Evolutionary conservation across 2,888 invertebrate species (phyloP).

Genomic region (Phortica magna): DNA sequence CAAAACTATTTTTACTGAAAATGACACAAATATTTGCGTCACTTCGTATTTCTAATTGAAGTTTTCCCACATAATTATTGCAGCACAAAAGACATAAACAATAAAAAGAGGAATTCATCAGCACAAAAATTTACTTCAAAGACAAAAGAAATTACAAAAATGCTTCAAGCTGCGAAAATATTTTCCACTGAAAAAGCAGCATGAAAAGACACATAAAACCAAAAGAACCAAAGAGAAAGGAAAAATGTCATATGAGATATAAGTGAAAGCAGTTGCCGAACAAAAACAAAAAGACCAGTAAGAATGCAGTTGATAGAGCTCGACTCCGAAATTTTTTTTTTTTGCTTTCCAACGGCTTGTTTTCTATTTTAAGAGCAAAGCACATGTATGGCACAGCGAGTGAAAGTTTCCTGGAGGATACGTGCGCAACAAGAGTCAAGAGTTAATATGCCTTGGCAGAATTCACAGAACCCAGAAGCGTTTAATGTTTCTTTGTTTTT

Average conservation of each 20-base stretch:
- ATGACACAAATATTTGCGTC: neutral
- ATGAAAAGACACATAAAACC: neutral
- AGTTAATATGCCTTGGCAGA: neutral
- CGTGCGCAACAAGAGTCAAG: neutral
- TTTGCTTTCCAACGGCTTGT: neutral
- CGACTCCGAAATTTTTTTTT: conserved; percentile 29
- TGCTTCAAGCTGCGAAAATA: conserved; percentile 17
- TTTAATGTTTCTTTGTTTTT: neutral
- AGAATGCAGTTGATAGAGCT: too few relatives aligned
- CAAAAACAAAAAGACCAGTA: neutral
- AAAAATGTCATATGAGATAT: conserved; percentile 18
- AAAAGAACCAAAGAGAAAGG: neutral
- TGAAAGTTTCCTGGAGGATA: neutral
- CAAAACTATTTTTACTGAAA: too few relatives aligned
- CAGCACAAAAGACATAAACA: neutral
- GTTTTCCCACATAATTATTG: neutral
- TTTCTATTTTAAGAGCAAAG: neutral
- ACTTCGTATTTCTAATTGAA: conserved; percentile 16
- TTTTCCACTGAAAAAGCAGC: conserved; percentile 6
- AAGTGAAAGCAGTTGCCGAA: neutral
- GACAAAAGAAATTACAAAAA: conserved; percentile 22
- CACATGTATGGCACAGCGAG: neutral
- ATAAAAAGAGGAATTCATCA: neutral
- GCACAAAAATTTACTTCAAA: neutral
- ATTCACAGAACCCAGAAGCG: neutral